phyloP scores from a whole-genome alignment of 2,113 vertebrate genomes.

The Epinephelus lanceolatus region DNA sequence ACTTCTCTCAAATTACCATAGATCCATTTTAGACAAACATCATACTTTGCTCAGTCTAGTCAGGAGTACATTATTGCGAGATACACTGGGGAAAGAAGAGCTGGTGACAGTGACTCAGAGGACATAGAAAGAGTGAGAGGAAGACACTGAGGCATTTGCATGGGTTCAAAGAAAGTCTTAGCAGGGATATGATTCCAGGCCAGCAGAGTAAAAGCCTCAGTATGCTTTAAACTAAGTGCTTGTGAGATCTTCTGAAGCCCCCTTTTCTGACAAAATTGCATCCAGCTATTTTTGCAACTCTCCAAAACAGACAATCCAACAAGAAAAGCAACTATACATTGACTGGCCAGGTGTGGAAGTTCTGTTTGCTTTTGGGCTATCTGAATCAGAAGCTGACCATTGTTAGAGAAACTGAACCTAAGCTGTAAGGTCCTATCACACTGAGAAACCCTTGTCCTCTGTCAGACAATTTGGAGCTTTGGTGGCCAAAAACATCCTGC shows the following conservation, averaged over 20 bases:
- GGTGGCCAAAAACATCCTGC: too few relatives aligned
- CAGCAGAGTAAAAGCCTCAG: background rate
- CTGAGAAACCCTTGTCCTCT: too few relatives aligned
- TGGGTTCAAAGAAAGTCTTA: background rate
- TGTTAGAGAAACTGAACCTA: too few relatives aligned
- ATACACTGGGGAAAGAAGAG: too few relatives aligned
- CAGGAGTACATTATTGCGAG: background rate
- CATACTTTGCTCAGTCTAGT: background rate
- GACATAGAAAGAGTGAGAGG: background rate
- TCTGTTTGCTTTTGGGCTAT: too few relatives aligned
- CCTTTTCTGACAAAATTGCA: background rate
- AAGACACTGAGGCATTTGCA: background rate
- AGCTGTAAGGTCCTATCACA: too few relatives aligned
- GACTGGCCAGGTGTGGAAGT: background rate
- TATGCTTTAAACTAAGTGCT: background rate
- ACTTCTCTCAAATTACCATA: too few relatives aligned
- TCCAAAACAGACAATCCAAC: background rate
- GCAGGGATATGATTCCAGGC: background rate
- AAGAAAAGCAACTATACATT: too few relatives aligned
- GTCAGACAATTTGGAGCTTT: too few relatives aligned
- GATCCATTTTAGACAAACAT: too few relatives aligned
- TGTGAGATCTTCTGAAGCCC: background rate
- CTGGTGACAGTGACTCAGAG: too few relatives aligned
- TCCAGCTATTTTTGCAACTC: background rate
- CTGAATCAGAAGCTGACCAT: too few relatives aligned